Evolutionary conservation across 2,888 invertebrate species (phyloP), one percentile per base, ranked within the genome.

Genomic region (Thecocarcelia acutangulata): DNA sequence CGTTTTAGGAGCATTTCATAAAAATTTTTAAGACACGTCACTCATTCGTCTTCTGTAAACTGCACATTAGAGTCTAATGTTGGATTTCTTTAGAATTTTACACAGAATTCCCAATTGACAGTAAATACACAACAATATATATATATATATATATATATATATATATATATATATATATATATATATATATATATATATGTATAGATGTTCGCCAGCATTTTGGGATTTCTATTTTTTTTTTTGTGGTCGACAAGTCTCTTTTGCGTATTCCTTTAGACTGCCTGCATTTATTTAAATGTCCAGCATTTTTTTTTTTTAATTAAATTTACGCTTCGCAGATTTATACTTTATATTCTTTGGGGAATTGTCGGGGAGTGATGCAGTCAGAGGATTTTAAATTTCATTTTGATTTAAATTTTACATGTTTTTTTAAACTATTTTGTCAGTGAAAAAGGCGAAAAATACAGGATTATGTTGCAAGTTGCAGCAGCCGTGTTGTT

Each of bases 291-390:
- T 82, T 77, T 74, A 77, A 82, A 78, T 74, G 77, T 77, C 77
- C 77, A 77, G 73, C 50, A 54, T 82, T 77, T 33, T 33, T 33
- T 33, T 33, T 33, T 80, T 81, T 82, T 77, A 82, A 82, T 82
- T 82, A 82, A 82, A 78, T 82, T 82, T 77, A 82, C 69, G 81
- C 77, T 74, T 82, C 73, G 69, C 73, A 77, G 73, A 82, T 77
- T 77, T 77, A 68, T 69, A 74, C 73, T 82, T 69, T 74, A 82
- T 77, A 77, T 82, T 82, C 78, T 72, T 72, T 66, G 37, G 77
- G 37, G 64, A 50, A 56, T 64, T 78, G 70, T 61, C 52, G 54
- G 44, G 2, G 40, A 61, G n/a, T 69, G 56, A 24, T 46, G 69
- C 8, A 54, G 44, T 1, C 33, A 33, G 33, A 6, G 61, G 48